Evolutionary conservation across 2,888 invertebrate species (phyloP), one percentile per base, ranked within the genome.

Genomic region (Ennomos fuscantarius): DNA sequence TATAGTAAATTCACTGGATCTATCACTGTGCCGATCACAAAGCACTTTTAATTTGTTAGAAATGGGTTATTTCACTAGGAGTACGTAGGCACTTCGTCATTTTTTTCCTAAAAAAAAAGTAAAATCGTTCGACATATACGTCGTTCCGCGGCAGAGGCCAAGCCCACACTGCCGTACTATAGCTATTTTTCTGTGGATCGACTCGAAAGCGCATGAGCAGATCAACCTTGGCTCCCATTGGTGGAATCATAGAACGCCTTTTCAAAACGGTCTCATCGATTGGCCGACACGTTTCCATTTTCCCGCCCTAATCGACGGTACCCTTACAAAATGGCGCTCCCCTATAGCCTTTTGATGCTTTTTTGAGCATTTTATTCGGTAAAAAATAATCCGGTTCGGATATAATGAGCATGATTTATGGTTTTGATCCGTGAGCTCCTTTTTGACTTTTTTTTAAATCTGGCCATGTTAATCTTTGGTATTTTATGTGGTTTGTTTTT

Each of bases 371-470:
- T 89, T 91, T 87, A 77, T 87, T 84, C 77, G 80, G 86, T 89
- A 89, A 91, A 89, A 91, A 90, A 91, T 92, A 91, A 91, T 90
- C 91, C 89, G 84, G 91, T 91, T 89, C 82, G 83, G 85, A 87
- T 86, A 92, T 92, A 92, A 91, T 91, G 92, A 90, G 89, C 86
- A 90, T 91, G 92, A 92, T 92, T 92, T 92, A 92, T 89, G 90
- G 81, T 87, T 87, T 86, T 86, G 89, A 87, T 87, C 87, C 84
- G 82, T 80, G 81, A 74, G 79, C 82, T 77, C 72, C 75, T 81
- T 84, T 49, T 81, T 82, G 77, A 75, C 74, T 73, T 80, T 76
- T 81, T 74, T 80, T 82, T 82, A 88, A 87, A 88, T 89, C 86
- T 87, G 81, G 79, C 76, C 81, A 83, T 87, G 87, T 88, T 89